Conservation (phyloP, 2,888 invertebrate genomes). For the Julus scanicus region DNA sequence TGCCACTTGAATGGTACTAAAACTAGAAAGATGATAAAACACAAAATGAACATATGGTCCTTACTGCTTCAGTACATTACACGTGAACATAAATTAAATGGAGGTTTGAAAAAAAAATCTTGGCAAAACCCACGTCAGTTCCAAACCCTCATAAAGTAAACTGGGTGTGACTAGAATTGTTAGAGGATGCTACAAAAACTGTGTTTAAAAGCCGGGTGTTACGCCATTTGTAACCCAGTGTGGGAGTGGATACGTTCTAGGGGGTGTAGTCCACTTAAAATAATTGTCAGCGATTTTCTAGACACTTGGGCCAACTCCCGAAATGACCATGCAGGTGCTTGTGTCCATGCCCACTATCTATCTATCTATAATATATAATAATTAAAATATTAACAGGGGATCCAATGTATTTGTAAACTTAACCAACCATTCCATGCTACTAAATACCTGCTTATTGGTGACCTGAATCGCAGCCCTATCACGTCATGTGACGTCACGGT, state of each 20-base stretch:
- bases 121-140: background rate
- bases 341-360: background rate
- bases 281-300: constrained; percentile 29
- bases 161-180: constrained; percentile 34
- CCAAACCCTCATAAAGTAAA: background rate
- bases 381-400: background rate
- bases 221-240: constrained; percentile 21
- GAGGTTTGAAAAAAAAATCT: background rate
- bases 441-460: background rate
- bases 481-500: background rate
- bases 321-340: background rate
- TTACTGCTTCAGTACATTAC: background rate
- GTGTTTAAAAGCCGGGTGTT: background rate
- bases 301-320: background rate
- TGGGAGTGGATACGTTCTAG: constrained; percentile 16
- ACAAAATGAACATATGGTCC: background rate
- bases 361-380: background rate
- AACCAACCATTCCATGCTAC: background rate
- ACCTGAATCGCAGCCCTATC: constrained; percentile 6
- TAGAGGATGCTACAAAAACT: constrained; percentile 25
- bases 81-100: background rate
- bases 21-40: too few relatives aligned
- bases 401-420: background rate
- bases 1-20: too few relatives aligned
- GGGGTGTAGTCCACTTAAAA: constrained; percentile 31